A percentile compares a stretch with the other conserved stretches of the same genome.
These are phyloP conservation scores for Abrostola tripartita DNA, from an alignment of 2,888 invertebrate species.

Conservation along the genomic window DNA sequence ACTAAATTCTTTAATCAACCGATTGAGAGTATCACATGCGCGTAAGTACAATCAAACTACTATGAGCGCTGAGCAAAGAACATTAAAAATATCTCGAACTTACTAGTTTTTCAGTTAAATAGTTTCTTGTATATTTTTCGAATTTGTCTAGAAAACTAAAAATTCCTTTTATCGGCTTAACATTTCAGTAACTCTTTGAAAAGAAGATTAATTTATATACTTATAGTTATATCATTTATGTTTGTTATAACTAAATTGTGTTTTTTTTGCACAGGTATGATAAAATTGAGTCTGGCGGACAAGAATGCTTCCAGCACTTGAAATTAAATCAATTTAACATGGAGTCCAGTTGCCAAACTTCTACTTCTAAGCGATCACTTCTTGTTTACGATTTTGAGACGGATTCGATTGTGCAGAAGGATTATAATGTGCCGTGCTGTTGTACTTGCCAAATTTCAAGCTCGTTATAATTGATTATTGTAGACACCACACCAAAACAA, in stretches of 20 bases:
- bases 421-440: background rate
- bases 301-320: background rate
- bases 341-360: background rate
- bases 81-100: no score
- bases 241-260: background rate
- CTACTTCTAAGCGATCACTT: background rate
- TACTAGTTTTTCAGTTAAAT: no score
- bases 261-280: background rate
- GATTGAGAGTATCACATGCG: background rate
- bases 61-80: no score
- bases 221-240: no score
- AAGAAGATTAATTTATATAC: no score
- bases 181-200: no score
- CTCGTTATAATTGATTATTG: background rate
- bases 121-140: no score
- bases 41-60: background rate
- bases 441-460: background rate
- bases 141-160: no score
- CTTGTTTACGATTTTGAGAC: background rate
- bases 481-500: no score
- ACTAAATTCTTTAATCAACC: background rate
- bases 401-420: background rate
- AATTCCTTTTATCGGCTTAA: no score
- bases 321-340: background rate
- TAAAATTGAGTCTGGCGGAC: background rate